phyloP scores from a whole-genome alignment of 2,113 vertebrate species.

The Dissostichus mawsoni region DNA sequence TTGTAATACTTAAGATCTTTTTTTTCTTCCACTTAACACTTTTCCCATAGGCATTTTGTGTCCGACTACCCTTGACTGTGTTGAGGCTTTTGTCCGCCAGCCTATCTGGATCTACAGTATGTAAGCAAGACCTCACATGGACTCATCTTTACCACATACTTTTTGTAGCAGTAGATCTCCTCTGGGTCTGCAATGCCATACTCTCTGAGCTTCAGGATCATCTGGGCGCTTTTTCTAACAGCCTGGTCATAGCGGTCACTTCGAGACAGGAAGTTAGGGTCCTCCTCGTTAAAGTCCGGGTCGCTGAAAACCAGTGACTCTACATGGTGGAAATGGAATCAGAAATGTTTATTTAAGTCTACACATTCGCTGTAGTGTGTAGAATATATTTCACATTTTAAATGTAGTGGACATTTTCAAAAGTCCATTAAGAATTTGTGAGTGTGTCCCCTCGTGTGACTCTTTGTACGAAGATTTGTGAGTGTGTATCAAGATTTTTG shows the following conservation, averaged over 20 bases:
- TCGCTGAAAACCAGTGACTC: conserved; percentile 91
- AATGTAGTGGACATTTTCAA: not conserved
- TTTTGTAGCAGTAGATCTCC: conserved; percentile 94
- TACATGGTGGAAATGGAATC: conserved; percentile 57
- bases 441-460: not conserved
- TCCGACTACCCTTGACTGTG: not conserved
- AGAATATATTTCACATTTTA: not conserved
- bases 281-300: conserved; percentile 91
- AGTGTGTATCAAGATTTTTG: not conserved
- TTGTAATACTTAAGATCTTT: too few species aligned
- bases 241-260: conserved; percentile 94
- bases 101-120: not conserved
- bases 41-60: too few species aligned
- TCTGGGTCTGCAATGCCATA: conserved; percentile 92
- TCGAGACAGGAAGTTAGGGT: conserved; percentile 93
- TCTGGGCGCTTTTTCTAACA: conserved; percentile 89
- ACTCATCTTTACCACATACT: conserved; percentile 76
- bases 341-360: not conserved
- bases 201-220: conserved; percentile 92
- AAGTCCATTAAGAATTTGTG: not conserved
- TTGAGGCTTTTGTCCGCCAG: not conserved
- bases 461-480: too few species aligned
- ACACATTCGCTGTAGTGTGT: not conserved
- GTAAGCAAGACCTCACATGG: not conserved
- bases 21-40: too few species aligned